Conservation (phyloP, 2,113 vertebrate species). For the Halcyon senegalensis region DNA sequence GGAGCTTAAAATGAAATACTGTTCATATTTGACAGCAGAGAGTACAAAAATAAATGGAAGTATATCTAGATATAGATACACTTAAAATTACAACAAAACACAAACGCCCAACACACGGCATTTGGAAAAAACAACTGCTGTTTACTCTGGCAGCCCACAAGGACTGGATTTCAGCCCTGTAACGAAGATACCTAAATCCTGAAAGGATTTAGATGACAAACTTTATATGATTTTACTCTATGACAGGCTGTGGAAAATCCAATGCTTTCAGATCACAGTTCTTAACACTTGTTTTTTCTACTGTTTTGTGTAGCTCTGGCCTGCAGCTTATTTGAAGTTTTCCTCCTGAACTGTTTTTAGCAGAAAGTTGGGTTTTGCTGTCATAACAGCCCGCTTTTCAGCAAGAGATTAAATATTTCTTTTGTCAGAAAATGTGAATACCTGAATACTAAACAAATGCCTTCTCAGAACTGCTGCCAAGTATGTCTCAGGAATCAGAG, state of each 20-base stretch:
- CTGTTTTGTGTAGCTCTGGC: neutral
- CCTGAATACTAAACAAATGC: neutral
- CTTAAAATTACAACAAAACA: neutral
- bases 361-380: neutral
- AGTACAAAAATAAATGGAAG: neutral
- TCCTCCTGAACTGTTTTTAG: neutral
- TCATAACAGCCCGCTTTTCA: neutral
- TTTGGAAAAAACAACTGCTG: neutral
- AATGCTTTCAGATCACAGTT: neutral
- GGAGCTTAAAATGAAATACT: constrained; percentile 25
- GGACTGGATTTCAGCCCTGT: neutral
- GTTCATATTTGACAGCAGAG: neutral
- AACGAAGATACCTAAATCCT: neutral
- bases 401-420: neutral
- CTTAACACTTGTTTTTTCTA: neutral
- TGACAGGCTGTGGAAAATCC: neutral
- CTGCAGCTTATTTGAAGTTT: neutral
- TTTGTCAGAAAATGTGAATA: constrained; percentile 2
- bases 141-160: neutral
- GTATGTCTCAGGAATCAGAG: neutral
- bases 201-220: neutral
- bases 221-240: neutral
- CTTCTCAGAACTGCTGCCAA: neutral
- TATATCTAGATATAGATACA: neutral
- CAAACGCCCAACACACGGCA: accelerated